phyloP scores from a whole-genome alignment of 2,113 vertebrate genomes.

The Dicrurus megarhynchus region DNA sequence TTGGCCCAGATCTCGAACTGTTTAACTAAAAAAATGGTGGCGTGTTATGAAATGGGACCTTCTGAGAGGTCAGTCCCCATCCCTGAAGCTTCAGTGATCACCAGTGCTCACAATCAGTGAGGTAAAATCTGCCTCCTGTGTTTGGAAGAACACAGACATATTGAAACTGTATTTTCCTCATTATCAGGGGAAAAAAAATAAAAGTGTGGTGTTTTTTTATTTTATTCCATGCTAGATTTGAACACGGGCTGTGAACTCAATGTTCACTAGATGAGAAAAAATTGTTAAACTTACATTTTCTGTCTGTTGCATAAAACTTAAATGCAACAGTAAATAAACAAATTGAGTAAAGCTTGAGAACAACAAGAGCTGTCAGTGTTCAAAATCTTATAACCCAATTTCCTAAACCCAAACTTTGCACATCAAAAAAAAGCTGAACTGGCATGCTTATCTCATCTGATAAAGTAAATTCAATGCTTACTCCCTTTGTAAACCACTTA shows the following conservation, averaged over 20 bases:
- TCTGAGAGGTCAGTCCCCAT: background rate
- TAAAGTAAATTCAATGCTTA: slow-evolving; percentile 8
- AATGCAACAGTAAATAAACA: background rate
- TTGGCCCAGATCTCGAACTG: background rate
- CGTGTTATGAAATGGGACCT: background rate
- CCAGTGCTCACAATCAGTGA: background rate
- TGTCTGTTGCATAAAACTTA: background rate
- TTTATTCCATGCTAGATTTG: background rate
- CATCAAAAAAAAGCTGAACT: background rate
- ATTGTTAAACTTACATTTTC: background rate
- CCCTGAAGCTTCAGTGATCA: background rate
- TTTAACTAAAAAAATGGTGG: background rate
- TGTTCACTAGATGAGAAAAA: background rate
- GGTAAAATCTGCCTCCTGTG: background rate
- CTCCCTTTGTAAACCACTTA: slow-evolving; percentile 33
- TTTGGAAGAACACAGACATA: background rate
- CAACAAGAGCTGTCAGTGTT: background rate
- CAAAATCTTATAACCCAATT: background rate
- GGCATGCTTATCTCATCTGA: background rate
- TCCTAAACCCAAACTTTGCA: background rate
- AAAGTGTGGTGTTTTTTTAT: background rate
- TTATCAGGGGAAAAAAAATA: background rate
- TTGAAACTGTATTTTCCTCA: background rate
- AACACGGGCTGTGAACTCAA: background rate
- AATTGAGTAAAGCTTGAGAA: background rate